Conservation (phyloP, 2,888 invertebrate species). For the Apodemia mormo region DNA sequence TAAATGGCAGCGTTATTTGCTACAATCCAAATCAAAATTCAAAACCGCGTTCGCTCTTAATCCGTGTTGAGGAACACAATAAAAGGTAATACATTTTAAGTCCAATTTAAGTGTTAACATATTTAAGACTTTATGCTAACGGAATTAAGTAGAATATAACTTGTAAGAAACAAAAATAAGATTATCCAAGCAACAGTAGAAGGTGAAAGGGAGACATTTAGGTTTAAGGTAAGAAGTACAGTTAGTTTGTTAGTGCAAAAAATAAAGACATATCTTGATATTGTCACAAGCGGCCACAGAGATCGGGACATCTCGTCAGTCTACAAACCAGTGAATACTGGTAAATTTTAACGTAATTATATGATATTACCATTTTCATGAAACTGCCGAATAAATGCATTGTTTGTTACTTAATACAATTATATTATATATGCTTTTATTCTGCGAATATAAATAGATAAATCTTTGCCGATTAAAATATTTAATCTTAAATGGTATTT, state of each 20-base stretch:
- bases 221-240: constrained; percentile 56
- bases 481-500: too few species aligned
- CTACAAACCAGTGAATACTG: too few species aligned
- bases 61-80: constrained; percentile 82
- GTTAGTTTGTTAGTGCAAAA: constrained; percentile 23
- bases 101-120: constrained; percentile 47
- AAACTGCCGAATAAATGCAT: too few species aligned
- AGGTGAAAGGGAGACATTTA: constrained; percentile 81
- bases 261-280: not conserved
- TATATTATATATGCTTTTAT: too few species aligned
- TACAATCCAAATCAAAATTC: constrained; percentile 81
- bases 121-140: constrained; percentile 56
- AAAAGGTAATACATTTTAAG: constrained; percentile 82
- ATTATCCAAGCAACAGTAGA: constrained; percentile 81
- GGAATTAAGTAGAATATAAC: constrained; percentile 51
- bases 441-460: too few species aligned
- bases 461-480: too few species aligned
- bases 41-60: constrained; percentile 82
- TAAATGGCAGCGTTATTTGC: constrained; percentile 62
- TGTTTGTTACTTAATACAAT: too few species aligned
- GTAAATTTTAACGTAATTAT: too few species aligned
- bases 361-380: too few species aligned
- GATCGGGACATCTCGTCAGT: too few species aligned
- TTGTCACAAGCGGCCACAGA: too few species aligned
- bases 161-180: constrained; percentile 66